Evolutionary conservation across 2,888 invertebrate genomes (phyloP).

Genomic region (Julus scandinavius): DNA sequence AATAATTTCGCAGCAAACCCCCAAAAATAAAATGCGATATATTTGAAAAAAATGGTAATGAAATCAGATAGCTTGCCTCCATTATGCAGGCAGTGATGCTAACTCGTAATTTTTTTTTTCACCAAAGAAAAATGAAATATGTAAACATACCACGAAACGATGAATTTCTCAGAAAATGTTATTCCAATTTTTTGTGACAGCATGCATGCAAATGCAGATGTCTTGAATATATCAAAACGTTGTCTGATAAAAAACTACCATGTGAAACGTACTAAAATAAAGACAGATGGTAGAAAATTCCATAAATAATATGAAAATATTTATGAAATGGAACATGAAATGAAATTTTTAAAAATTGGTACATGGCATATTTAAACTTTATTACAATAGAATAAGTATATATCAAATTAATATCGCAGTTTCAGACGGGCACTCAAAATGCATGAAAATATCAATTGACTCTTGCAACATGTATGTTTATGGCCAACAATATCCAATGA

Average conservation of each 20-base stretch:
- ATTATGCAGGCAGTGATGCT: background rate
- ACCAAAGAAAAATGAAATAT: constrained; percentile 17
- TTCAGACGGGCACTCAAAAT: too few species aligned
- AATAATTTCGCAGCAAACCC: background rate
- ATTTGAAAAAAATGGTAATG: background rate
- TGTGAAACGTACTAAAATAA: background rate
- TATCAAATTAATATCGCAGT: too few species aligned
- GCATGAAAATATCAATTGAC: too few species aligned
- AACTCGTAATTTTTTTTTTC: background rate
- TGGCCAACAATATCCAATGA: too few species aligned
- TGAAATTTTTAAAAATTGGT: too few species aligned
- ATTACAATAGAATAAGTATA: too few species aligned
- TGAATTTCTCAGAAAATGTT: background rate
- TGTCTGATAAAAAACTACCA: background rate
- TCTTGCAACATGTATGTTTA: too few species aligned
- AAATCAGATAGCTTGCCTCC: background rate
- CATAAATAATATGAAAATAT: background rate
- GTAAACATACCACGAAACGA: background rate
- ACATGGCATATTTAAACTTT: too few species aligned
- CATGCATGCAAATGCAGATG: background rate
- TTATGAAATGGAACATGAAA: background rate
- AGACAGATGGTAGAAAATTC: background rate
- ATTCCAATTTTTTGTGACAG: background rate
- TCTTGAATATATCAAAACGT: constrained; percentile 25
- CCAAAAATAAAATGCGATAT: background rate